A percentile compares a stretch with the other conserved stretches of the same genome.
Evolutionary conservation across 2,888 invertebrate genomes (phyloP).

Genomic region (Uloborus plumipes): DNA sequence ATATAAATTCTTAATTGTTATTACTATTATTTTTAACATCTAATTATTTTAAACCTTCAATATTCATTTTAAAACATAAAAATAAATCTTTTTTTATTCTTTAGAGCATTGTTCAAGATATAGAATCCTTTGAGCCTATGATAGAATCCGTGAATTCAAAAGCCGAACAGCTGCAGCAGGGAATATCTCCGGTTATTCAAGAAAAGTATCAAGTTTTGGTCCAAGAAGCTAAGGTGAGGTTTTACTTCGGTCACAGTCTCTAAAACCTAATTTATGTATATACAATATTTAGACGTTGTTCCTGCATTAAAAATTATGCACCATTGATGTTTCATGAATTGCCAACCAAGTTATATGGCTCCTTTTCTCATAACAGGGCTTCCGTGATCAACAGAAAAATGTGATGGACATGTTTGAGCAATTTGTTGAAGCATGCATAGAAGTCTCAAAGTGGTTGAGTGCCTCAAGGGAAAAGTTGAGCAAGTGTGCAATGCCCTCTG

Average conservation of each 20-base stretch:
- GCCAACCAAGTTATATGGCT: neutral
- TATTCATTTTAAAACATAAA: too few species aligned
- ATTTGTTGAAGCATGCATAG: conserved; percentile 91
- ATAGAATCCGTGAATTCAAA: conserved; percentile 94
- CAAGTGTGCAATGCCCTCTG: conserved; percentile 92
- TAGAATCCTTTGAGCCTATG: conserved; percentile 96
- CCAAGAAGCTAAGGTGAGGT: conserved; percentile 80
- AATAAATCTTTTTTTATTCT: neutral
- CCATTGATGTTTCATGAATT: neutral
- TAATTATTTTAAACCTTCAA: too few species aligned
- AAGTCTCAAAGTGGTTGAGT: conserved; percentile 92
- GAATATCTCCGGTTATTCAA: conserved; percentile 87
- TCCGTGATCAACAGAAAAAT: conserved; percentile 86
- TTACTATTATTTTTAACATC: too few species aligned
- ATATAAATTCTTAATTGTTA: too few species aligned
- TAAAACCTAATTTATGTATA: neutral
- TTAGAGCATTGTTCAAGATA: conserved; percentile 91
- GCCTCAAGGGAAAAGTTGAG: conserved; percentile 90
- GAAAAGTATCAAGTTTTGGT: conserved; percentile 90
- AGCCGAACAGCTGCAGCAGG: conserved; percentile 90
- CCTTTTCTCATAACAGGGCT: conserved; percentile 74
- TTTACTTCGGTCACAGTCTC: neutral
- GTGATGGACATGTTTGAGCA: conserved; percentile 82
- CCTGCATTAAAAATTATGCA: too few species aligned
- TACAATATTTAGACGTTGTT: neutral